phyloP scores from a whole-genome alignment of 1,140 invertebrate genomes.

The Theocolax elegans region DNA sequence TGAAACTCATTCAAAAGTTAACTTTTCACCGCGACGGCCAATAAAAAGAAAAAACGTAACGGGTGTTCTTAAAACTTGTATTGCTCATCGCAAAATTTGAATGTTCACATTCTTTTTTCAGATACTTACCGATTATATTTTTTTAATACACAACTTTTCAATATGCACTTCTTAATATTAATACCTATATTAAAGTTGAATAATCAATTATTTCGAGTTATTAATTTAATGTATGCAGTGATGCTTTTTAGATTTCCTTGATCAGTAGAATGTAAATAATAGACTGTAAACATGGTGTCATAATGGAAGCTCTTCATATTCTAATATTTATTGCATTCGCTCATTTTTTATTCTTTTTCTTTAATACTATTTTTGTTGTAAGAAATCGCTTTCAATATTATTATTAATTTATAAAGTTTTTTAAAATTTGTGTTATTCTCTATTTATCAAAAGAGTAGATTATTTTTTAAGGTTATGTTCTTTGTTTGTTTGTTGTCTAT shows the following conservation, averaged over 20 bases:
- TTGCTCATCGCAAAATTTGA: background rate
- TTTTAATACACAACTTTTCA: too few relatives aligned
- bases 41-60: background rate
- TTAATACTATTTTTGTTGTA: constrained; percentile 80
- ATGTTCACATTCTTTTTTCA: too few relatives aligned
- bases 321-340: constrained; percentile 66
- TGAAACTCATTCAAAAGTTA: background rate
- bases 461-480: background rate
- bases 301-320: constrained; percentile 61
- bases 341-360: constrained; percentile 75
- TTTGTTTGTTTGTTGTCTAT: background rate
- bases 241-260: background rate
- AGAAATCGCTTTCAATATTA: too few relatives aligned
- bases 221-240: too few relatives aligned
- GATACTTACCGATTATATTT: too few relatives aligned
- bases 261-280: background rate
- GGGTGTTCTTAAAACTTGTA: background rate
- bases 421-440: too few relatives aligned
- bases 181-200: too few relatives aligned
- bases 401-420: too few relatives aligned
- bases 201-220: too few relatives aligned
- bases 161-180: too few relatives aligned
- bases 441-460: background rate
- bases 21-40: background rate
- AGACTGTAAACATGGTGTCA: constrained; percentile 15